These are phyloP conservation scores for Mayetiola destructor DNA, from an alignment of 2,888 invertebrate genomes.

Conservation along the genomic window DNA sequence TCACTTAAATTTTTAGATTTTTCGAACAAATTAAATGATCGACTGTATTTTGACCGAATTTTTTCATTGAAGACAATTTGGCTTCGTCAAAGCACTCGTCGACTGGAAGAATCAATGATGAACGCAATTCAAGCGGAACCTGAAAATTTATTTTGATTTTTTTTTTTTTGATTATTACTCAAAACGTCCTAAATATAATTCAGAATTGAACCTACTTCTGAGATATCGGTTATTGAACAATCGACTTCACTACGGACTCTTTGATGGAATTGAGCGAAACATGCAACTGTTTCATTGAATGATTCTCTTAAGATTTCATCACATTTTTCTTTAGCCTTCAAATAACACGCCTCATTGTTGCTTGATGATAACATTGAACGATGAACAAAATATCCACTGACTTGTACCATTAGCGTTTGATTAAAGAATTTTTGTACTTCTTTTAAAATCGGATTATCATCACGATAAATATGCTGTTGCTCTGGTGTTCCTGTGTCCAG, in stretches of 20 bases:
- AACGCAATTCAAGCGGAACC: background rate
- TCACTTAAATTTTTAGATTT: background rate
- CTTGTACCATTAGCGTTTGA: background rate
- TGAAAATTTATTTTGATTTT: background rate
- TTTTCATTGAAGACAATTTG: background rate
- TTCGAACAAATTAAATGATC: conserved; percentile 8
- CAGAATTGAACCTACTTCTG: background rate
- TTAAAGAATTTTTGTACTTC: background rate
- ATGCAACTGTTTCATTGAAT: background rate
- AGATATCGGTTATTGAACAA: background rate
- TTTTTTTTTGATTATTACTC: background rate
- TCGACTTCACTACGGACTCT: background rate
- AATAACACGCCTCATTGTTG: background rate
- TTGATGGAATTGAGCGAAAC: background rate
- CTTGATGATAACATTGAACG: background rate
- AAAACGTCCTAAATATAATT: background rate
- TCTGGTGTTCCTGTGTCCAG: background rate
- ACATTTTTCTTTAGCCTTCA: background rate
- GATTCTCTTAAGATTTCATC: background rate
- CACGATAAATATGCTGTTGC: background rate
- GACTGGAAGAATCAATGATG: background rate
- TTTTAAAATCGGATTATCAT: background rate
- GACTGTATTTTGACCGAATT: background rate
- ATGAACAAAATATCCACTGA: background rate
- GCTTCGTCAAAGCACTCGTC: conserved; percentile 6